A percentile compares a stretch with the other conserved stretches of the same genome.
These are phyloP conservation scores for Mimumesa dahlbomi DNA, from an alignment of 2,888 invertebrate species.

Conservation along the genomic window DNA sequence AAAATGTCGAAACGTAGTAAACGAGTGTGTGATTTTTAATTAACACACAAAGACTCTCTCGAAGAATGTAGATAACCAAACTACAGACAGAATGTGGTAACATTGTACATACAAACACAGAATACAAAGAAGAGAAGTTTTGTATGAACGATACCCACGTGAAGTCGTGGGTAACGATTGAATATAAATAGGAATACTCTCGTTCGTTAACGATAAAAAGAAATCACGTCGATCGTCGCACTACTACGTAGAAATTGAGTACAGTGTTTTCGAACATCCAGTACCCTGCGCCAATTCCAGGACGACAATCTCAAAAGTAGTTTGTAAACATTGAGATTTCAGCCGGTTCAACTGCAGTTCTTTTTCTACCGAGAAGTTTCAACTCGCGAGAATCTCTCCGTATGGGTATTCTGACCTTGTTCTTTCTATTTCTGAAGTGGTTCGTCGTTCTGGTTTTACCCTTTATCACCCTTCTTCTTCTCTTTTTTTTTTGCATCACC, in stretches of 20 bases:
- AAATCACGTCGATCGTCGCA: background rate
- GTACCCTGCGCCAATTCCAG: slow-evolving; percentile 2
- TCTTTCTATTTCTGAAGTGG: slow-evolving; percentile 55
- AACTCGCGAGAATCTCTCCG: slow-evolving; percentile 17
- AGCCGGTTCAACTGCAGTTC: slow-evolving; percentile 6
- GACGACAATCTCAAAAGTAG: slow-evolving; percentile 2
- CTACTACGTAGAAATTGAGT: background rate
- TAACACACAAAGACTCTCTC: no score
- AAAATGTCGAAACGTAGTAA: no score
- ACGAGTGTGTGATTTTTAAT: no score
- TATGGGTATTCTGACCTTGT: slow-evolving; percentile 52
- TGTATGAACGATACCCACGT: background rate
- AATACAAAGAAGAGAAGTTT: no score
- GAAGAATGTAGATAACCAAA: no score
- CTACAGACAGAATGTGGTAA: no score
- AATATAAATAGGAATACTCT: slow-evolving; percentile 4
- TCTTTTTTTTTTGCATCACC: background rate
- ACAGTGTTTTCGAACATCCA: background rate
- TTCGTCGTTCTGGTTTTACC: slow-evolving; percentile 40
- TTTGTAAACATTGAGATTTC: slow-evolving; percentile 8
- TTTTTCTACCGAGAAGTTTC: slow-evolving; percentile 16
- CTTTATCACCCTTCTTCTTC: slow-evolving; percentile 19
- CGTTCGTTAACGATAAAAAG: background rate
- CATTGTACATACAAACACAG: no score
- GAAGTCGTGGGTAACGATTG: background rate